These are phyloP conservation scores for Branchellion lobata DNA, from an alignment of 2,888 invertebrate species.

Conservation along the genomic window DNA sequence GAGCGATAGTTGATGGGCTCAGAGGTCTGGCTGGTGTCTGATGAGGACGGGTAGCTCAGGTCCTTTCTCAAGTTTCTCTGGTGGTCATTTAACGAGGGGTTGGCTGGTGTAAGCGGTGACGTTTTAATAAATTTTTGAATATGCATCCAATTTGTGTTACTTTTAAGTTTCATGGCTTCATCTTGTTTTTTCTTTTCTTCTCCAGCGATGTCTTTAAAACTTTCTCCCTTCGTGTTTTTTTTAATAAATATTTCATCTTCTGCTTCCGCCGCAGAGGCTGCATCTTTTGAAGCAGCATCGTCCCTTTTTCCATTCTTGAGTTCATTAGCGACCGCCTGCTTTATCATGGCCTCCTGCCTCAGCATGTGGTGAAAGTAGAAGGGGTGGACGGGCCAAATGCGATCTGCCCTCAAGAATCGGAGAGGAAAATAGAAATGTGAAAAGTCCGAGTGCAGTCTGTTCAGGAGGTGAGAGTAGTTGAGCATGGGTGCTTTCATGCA, in stretches of 20 bases:
- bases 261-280: not conserved
- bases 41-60: not conserved
- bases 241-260: not conserved
- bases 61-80: not conserved
- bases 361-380: conserved; percentile 13
- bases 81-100: not conserved
- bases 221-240: not conserved
- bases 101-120: not conserved
- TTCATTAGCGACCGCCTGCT: not conserved
- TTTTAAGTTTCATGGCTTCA: not conserved
- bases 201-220: not conserved
- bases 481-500: conserved; percentile 18
- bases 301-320: not conserved
- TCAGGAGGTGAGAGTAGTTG: conserved; percentile 14
- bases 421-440: conserved; percentile 16
- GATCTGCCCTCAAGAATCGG: conserved; percentile 16
- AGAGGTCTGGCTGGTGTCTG: not conserved
- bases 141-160: not conserved
- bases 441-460: conserved; percentile 1
- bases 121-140: not conserved
- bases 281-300: not conserved
- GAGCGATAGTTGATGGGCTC: not conserved
- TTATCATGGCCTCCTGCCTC: not conserved
- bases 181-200: not conserved
- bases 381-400: conserved; percentile 27